Conservation (phyloP, 2,888 invertebrate genomes). For the Drosophila anceps region DNA sequence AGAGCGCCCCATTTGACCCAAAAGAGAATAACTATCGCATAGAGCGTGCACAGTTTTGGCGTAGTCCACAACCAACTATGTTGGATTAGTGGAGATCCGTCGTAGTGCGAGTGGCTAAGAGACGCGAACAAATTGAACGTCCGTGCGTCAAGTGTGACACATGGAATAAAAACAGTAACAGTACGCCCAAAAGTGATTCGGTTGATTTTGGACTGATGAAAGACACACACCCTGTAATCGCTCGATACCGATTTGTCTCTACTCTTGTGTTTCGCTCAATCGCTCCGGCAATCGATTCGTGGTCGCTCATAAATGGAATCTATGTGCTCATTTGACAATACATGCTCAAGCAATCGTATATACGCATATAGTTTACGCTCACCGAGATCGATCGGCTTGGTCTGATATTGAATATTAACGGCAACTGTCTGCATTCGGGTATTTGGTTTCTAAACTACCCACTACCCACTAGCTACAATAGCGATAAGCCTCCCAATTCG, state of each 20-base stretch:
- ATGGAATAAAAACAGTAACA: not conserved
- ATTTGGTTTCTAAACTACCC: constrained; percentile 43
- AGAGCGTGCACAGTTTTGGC: constrained; percentile 11
- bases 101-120: not conserved
- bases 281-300: not conserved
- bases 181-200: no score
- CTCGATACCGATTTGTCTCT: constrained; percentile 5
- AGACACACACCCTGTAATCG: not conserved
- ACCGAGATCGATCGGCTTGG: constrained; percentile 40
- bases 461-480: not conserved
- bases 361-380: not conserved
- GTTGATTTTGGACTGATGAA: not conserved
- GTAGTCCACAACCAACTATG: constrained; percentile 7
- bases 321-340: constrained; percentile 6
- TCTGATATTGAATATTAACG: constrained; percentile 31
- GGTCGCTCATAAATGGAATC: constrained; percentile 15
- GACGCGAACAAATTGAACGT: not conserved
- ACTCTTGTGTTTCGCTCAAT: constrained; percentile 16
- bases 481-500: constrained; percentile 66
- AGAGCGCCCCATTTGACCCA: constrained; percentile 17
- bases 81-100: constrained; percentile 11
- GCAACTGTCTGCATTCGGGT: constrained; percentile 25
- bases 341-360: not conserved
- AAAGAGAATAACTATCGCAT: constrained; percentile 20
- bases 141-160: no score